These are phyloP conservation scores for Polymixis lichenea DNA, from an alignment of 2,888 invertebrate genomes.

Conservation along the genomic window DNA sequence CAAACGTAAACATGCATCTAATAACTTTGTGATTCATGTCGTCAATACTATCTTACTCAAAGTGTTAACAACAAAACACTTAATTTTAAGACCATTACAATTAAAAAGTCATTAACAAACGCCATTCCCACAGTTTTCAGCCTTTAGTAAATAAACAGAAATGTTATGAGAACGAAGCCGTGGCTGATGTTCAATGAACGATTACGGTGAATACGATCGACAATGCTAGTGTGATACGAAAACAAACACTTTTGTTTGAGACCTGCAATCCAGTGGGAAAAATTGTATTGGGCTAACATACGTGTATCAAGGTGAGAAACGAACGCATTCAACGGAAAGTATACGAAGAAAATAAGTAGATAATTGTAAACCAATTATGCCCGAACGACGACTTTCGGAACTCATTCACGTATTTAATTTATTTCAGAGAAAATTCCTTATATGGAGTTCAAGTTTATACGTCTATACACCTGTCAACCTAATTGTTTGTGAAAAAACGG, in stretches of 20 bases:
- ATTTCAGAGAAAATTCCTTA: conserved; percentile 37
- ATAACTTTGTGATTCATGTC: conserved; percentile 4
- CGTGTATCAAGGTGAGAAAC: conserved; percentile 39
- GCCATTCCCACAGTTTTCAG: conserved; percentile 59
- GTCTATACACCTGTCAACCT: neutral
- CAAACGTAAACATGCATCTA: neutral
- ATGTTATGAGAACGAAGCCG: conserved; percentile 72
- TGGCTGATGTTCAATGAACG: conserved; percentile 63
- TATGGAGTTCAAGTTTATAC: conserved; percentile 2
- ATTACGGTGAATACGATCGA: conserved; percentile 63
- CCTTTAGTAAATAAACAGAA: conserved; percentile 56
- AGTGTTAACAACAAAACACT: conserved; percentile 23
- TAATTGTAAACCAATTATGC: conserved; percentile 5
- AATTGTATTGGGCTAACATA: conserved; percentile 20
- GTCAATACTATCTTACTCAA: conserved; percentile 5
- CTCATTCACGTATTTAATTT: conserved; percentile 10
- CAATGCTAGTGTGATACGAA: conserved; percentile 59
- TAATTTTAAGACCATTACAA: neutral
- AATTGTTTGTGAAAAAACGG: neutral
- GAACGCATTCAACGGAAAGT: conserved; percentile 13
- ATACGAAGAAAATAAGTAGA: conserved; percentile 31
- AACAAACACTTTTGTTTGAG: conserved; percentile 68
- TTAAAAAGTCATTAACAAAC: conserved; percentile 26
- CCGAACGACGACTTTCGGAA: neutral
- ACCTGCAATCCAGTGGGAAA: conserved; percentile 54